Conservation (phyloP, 35 echinoderm and acorn worm genomes). For the Hemicentrotus pulcherrimus region DNA sequence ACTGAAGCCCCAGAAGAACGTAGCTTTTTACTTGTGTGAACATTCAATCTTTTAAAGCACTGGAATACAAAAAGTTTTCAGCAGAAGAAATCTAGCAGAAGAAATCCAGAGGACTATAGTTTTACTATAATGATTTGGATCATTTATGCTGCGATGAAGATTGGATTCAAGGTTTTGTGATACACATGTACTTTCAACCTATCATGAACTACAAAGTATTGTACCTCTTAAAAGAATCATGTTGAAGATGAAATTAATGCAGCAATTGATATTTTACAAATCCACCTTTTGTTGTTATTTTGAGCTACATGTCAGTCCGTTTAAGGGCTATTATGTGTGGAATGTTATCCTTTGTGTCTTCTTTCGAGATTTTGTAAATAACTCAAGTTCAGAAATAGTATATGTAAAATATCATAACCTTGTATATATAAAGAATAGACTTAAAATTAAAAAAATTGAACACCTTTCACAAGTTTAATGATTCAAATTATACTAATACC, state of each 20-base stretch:
- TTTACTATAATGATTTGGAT: neutral
- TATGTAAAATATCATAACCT: neutral
- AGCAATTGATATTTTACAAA: neutral
- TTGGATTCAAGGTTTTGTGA: neutral
- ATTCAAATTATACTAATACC: too few species aligned
- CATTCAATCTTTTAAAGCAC: neutral
- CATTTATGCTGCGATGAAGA: neutral
- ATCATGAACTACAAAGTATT: neutral
- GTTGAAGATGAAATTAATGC: neutral
- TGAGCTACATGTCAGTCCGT: neutral
- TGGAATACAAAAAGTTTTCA: too few species aligned
- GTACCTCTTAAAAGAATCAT: neutral
- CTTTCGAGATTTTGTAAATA: neutral
- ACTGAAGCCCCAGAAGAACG: neutral
- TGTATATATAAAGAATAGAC: neutral
- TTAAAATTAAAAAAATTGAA: neutral
- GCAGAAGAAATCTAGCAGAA: neutral
- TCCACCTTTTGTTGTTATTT: neutral
- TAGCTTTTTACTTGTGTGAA: neutral
- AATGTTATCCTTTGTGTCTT: neutral
- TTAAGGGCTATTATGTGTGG: neutral
- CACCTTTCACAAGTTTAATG: neutral
- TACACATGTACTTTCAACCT: neutral
- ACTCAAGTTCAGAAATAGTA: neutral
- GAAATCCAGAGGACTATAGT: neutral